Evolutionary conservation across 2,888 invertebrate species (phyloP), one percentile per base, ranked within the genome.

Genomic region (Xestia xanthographa): DNA sequence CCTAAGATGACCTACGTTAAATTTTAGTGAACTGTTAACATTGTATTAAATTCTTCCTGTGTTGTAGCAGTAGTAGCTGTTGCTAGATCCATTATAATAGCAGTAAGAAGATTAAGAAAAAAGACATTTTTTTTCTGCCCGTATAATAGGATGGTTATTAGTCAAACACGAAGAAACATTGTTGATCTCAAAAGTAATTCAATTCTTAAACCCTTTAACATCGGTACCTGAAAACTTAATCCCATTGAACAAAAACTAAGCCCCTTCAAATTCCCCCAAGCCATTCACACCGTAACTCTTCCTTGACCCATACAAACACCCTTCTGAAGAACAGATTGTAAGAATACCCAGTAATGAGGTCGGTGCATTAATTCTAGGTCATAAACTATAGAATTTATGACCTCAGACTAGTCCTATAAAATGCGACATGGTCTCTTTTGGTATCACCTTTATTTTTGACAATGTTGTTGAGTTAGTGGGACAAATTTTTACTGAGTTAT

Each of bases 301-400:
- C 91, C 95, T 95, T 96, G 96, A 96, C 96, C 96, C 95, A 94
- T 93, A 94, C 94, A 94, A 93, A 93, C 92, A 93, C 93, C 93
- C 92, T 82, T 90, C 87, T 80, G 81, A 77, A 88, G 78, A 80
- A 72, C 69, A 69, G 56, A 79, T 68, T 90, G 84, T 86, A 95
- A 96, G 96, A 96, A 96, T 96, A 93, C 93, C 92, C 94, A 87
- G 94, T 96, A 96, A 96, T 96, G 96, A 96, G 95, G 91, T 90
- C 89, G 89, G 89, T 91, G 92, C 93, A 95, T 96, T 95, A 95
- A 95, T 95, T 96, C 95, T 95, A 95, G 95, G 91, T 92, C 95
- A 96, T 96, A 96, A 96, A 96, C 90, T 96, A 91, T 89, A 88
- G 90, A 94, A 95, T 96, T 96, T 96, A 96, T 95, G 92, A 79